Evolutionary conservation across 2,113 vertebrate genomes (phyloP), one percentile per base, ranked within the genome.

Genomic region (Platichthys stellatus): DNA sequence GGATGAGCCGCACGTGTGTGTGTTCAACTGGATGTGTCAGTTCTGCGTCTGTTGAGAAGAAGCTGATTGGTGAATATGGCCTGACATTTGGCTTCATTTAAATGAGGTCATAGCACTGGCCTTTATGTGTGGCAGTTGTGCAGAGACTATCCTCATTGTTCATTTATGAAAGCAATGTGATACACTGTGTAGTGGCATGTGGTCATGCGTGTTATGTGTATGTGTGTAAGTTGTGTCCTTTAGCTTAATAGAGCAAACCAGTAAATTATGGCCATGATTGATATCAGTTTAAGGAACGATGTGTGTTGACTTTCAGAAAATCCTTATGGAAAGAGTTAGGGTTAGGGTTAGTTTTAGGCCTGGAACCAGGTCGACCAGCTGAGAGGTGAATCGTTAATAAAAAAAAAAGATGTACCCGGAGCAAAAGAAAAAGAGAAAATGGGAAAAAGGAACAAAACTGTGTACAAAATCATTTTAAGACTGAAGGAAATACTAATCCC

Each of bases 81-180:
- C 61, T 51, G 68, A 83, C 75, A 78, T 90, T 87, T 86, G 74
- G 49, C 61, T 86, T 72, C 28, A 63, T 83, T 54, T 73, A 65
- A 88, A 90, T 62, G 56, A 86, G 78, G 51, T 69, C 73, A 69
- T 49, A 24, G 59, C 63, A 11, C 47, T 53, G 76, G 54, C 54
- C 61, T 70, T 0, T 49, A 45, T 56, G 47, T 57, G 35, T 84
- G 66, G 80, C 69, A 77, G 0, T 26, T 11, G 18, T 70, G 69
- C 31, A 62, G 69, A 84, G 69, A 79, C 73, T 65, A 24, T 64
- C 53, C 69, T 83, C 73, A 76, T 80, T 72, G 77, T 73, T 13
- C 56, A 86, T 66, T 85, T 71, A 85, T 74, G 47, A 47, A 35
- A 62, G 70, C 38, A 49, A 72, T 17, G 63, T 45, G 66, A 70